phyloP scores from a whole-genome alignment of 2,797 vertebrate species.

The Xerus rutilus region DNA sequence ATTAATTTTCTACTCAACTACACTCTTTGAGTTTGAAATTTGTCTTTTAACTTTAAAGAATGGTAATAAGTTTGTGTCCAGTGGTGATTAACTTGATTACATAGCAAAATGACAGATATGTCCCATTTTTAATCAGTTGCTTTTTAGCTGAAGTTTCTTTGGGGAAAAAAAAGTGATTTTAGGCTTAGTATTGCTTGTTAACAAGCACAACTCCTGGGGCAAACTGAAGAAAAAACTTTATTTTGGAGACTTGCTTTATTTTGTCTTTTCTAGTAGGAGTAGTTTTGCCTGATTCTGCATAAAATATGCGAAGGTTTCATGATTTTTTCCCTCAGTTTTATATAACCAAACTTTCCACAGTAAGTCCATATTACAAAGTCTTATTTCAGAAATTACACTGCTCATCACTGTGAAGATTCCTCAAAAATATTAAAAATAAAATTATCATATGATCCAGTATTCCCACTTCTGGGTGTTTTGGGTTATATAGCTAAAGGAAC shows the following conservation, averaged over 20 bases:
- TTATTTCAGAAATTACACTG: constrained; percentile 1
- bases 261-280: not conserved
- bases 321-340: not conserved
- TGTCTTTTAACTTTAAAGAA: constrained; percentile 50
- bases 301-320: not conserved
- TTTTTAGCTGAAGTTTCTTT: not conserved
- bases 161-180: not conserved
- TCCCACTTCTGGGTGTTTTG: not conserved
- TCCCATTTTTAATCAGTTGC: not conserved
- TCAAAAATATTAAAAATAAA: not conserved
- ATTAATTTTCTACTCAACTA: not conserved
- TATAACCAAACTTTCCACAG: not conserved
- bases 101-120: not conserved
- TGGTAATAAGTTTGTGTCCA: not conserved
- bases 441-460: not conserved
- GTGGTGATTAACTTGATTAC: not conserved
- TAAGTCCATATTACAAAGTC: not conserved
- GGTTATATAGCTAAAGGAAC: not conserved
- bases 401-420: not conserved
- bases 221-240: constrained; percentile 1
- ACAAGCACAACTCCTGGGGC: not conserved
- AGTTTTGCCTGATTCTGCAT: not conserved
- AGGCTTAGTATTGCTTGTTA: not conserved
- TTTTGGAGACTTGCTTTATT: not conserved
- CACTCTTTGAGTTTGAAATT: not conserved